phyloP scores from a whole-genome alignment of 2,797 vertebrate species.

The Mallotus villosus region DNA sequence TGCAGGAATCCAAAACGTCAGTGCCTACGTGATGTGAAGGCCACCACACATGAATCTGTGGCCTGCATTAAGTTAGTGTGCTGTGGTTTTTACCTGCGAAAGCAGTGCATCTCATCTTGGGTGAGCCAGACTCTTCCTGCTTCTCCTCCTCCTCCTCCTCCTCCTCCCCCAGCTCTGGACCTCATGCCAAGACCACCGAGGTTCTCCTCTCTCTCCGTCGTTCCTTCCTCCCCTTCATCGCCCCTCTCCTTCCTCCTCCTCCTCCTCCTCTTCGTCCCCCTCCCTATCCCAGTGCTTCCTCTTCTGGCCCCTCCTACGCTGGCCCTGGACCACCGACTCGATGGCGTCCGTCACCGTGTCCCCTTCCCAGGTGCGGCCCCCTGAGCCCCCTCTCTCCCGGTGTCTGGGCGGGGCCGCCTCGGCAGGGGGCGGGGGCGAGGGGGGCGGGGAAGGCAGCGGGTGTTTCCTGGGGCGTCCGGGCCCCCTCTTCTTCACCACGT shows the following conservation, averaged over 20 bases:
- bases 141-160: conserved; percentile 34
- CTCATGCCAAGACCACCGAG: conserved; percentile 49
- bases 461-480: conserved; percentile 91
- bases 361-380: conserved; percentile 58
- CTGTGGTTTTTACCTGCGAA: conserved; percentile 65
- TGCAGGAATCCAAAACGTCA: conserved; percentile 5
- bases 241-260: conserved; percentile 48
- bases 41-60: conserved; percentile 15
- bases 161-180: conserved; percentile 52
- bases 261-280: conserved; percentile 66
- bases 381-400: conserved; percentile 54
- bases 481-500: conserved; percentile 91
- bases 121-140: conserved; percentile 66
- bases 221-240: conserved; percentile 19
- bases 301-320: conserved; percentile 80
- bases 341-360: conserved; percentile 87
- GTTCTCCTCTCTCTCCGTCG: conserved; percentile 63
- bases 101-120: conserved; percentile 73
- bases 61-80: not conserved
- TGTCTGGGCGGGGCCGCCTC: conserved; percentile 57
- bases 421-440: conserved; percentile 56
- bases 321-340: conserved; percentile 92
- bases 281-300: conserved; percentile 78
- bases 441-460: conserved; percentile 72
- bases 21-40: conserved; percentile 2